Evolutionary conservation across 2,888 invertebrate species (phyloP).

Genomic region (Eupithecia vulgata): DNA sequence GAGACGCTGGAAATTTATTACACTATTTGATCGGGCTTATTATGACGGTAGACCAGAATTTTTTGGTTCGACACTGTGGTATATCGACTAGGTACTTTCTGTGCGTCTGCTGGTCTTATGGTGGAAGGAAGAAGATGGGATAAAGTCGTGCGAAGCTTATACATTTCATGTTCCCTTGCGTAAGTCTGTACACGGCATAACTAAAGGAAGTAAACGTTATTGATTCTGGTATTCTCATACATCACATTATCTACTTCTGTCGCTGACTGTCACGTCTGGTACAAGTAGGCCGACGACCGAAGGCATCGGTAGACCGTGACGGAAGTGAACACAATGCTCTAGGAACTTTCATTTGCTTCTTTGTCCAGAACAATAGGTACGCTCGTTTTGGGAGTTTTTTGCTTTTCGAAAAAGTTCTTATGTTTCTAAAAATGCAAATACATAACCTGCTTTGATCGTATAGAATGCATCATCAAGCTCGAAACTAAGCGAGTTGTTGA

Average conservation of each 20-base stretch:
- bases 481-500: not conserved
- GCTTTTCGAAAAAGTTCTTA: not conserved
- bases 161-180: too few relatives aligned
- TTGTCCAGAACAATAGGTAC: conserved; percentile 39
- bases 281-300: conserved; percentile 41
- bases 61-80: too few relatives aligned
- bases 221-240: too few relatives aligned
- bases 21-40: too few relatives aligned
- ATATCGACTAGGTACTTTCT: too few relatives aligned
- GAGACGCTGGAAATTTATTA: too few relatives aligned
- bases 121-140: too few relatives aligned
- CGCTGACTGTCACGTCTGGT: conserved; percentile 24
- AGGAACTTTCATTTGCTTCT: conserved; percentile 38
- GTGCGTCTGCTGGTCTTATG: too few relatives aligned
- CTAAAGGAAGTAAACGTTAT: not conserved
- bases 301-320: conserved; percentile 53
- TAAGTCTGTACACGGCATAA: too few relatives aligned
- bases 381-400: conserved; percentile 23
- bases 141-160: too few relatives aligned
- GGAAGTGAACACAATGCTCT: conserved; percentile 34
- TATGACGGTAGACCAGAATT: too few relatives aligned
- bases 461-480: not conserved
- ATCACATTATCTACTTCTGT: not conserved
- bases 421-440: not conserved
- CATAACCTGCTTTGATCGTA: not conserved